Evolutionary conservation across 1,140 invertebrate genomes (phyloP), one percentile per base, ranked within the genome.

Genomic region (Planococcus citri): DNA sequence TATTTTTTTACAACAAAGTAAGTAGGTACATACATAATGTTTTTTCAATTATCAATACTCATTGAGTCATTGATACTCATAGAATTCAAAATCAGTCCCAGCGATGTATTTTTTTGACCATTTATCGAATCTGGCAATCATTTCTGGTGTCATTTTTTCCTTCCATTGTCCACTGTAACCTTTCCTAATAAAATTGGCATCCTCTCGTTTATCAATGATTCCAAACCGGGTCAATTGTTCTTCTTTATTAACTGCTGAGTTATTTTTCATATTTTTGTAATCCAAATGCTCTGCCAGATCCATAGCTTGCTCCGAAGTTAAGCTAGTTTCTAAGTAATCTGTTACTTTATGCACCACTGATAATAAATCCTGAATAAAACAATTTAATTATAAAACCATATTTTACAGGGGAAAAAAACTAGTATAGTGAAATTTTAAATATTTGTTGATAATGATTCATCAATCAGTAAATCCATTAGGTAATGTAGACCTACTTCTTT

Each of bases 101-200:
- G 82, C 79, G 1, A 85, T 76, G 77, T 90, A 83, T 70, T 83
- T 76, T 33, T 86, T 82, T 0, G 83, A 86, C 87, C 88, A 91
- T 25, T 84, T 75, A 75, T 94, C 88, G 73, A 93, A 91, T 73
- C 80, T 82, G 29, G 79, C 74, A 2, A 85, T 83, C 72, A 90
- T 75, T 73, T 88, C 86, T 0, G 84, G 80, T 2, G 83, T 83
- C 85, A 93, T 90, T 71, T 89, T 83, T 78, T 91, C 91, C 71
- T 84, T 86, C 87, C 89, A 92, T 75, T 92, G 90, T 0, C 91
- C 91, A 27, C 91, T 84, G 1, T 27, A n/a, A 10, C 90, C 90
- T 74, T 90, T 90, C n/a, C 89, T 80, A 60, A 91, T 89, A 74
- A 91, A 90, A 74, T 84, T 84, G 68, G 58, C 68, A 41, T 83